Base-by-base conservation (phyloP, 2,113 vertebrate genomes). In the Baryphthengus martii region DNA sequence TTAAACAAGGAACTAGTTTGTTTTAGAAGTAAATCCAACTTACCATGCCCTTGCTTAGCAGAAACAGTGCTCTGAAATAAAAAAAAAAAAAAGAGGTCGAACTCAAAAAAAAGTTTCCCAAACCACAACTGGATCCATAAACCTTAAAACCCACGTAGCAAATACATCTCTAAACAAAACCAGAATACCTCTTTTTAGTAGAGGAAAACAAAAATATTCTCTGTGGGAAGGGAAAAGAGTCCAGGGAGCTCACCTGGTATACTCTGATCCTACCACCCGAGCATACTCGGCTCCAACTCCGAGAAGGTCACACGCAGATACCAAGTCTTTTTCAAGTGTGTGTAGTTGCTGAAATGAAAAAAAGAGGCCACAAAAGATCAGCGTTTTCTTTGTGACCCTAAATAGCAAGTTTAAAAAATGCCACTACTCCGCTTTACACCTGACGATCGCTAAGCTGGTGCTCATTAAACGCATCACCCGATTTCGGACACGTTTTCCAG, bases 1-100 rank as follows among this genome's bases (percentile, higher is more conserved):
- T 37, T 50, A 20, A 81, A 42, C 8, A 47, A 17, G 17, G 7
- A 53, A 63, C 21, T 5, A 24, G 10, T n/a, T 55, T 62, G 10
- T n/a, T 55, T 62, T 1, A 59, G 25, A 62, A 63, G 7, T 19
- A 33, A 45, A 50, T 50, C 20, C 20, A 35, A 98, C 99, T 99
- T 96, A 99, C 99, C 99, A 99, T 99, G 95, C 99, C 99, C 98
- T 99, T 99, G 98, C 99, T 99, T 83, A 99, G 98, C 90, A 99
- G 98, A 96, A 99, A 99, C 71, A 99, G 97, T 1, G 99, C 99
- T 97, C 99, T 99, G 96, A 63, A 98, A 96, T 23, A 44, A 92
- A 92, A 96, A 9, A 92, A 92, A 96, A 9, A 81, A 53, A 86
- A 70, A 0, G 0, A 42, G 0, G 15, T 52, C 11, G 55, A 3